A percentile compares a stretch with the other conserved stretches of the same genome.
These are phyloP conservation scores for Drosophila pruinosa DNA, from an alignment of 1,140 invertebrate genomes.

Conservation along the genomic window DNA sequence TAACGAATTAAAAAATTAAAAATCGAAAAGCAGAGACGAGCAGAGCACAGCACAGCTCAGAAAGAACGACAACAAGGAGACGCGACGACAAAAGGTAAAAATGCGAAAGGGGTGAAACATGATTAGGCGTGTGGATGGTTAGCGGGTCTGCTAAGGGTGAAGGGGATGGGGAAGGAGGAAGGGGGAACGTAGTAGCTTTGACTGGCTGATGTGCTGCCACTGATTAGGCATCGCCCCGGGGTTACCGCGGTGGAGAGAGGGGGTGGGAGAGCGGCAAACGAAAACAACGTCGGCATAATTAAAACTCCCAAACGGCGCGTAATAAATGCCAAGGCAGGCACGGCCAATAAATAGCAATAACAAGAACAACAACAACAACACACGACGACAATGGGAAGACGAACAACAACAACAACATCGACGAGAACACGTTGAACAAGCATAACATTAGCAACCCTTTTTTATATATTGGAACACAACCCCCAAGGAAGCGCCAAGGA, in stretches of 20 bases:
- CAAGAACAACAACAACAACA: conserved; percentile 42
- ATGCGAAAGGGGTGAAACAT: conserved; percentile 70
- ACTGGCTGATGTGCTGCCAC: conserved; percentile 61
- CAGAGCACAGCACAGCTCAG: conserved; percentile 29
- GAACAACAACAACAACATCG: conserved; percentile 23
- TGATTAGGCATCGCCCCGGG: conserved; percentile 74
- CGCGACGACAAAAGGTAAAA: conserved; percentile 47
- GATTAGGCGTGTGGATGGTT: conserved; percentile 63
- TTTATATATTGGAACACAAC: conserved; percentile 27
- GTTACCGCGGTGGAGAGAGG: neutral
- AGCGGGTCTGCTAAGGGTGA: conserved; percentile 7
- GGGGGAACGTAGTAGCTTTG: conserved; percentile 9
- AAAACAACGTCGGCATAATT: conserved; percentile 61
- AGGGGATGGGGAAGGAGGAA: neutral
- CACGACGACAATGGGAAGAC: neutral
- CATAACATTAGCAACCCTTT: conserved; percentile 57
- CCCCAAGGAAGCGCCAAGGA: conserved; percentile 23
- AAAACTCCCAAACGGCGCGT: conserved; percentile 72
- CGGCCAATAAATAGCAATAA: conserved; percentile 77
- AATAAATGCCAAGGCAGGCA: conserved; percentile 80
- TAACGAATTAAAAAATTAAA: conserved; percentile 82
- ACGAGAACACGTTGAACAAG: conserved; percentile 13
- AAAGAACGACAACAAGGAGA: conserved; percentile 38
- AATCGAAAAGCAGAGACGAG: conserved; percentile 74
- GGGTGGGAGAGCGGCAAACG: conserved; percentile 1